phyloP scores from a whole-genome alignment of 2,888 invertebrate species.

The Athripsodes cinereus region DNA sequence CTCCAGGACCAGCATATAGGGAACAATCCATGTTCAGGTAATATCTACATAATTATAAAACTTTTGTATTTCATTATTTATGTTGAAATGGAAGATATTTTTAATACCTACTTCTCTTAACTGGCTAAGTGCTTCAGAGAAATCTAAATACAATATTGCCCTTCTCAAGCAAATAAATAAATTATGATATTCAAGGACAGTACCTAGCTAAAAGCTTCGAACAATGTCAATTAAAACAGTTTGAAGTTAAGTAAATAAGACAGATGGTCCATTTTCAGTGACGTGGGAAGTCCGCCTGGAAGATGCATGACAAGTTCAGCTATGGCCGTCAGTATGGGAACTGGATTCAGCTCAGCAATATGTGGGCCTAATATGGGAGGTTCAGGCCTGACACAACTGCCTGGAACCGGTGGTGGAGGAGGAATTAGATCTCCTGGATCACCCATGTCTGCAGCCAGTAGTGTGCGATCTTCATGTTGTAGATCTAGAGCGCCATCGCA shows the following conservation, averaged over 20 bases:
- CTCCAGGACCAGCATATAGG: conserved; percentile 45
- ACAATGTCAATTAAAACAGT: no score
- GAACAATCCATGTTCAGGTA: conserved; percentile 49
- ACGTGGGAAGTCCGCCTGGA: conserved; percentile 46
- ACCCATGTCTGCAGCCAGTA: conserved; percentile 34
- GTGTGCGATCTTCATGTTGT: conserved; percentile 34
- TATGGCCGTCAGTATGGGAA: conserved; percentile 40
- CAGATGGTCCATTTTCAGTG: conserved; percentile 30
- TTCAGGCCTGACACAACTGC: conserved; percentile 5
- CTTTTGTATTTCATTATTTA: conserved; percentile 16
- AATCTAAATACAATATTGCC: not conserved
- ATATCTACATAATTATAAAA: conserved; percentile 7
- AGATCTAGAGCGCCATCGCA: conserved; percentile 25
- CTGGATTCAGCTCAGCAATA: conserved; percentile 40
- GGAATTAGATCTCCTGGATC: conserved; percentile 33
- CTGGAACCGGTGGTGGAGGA: conserved; percentile 13
- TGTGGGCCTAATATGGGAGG: not conserved
- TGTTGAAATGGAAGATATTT: no score
- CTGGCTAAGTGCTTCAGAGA: not conserved
- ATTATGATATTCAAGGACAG: no score
- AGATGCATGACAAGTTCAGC: conserved; percentile 31
- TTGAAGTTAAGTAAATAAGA: no score
- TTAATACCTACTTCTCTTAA: no score
- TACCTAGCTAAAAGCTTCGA: no score
- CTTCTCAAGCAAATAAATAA: no score